Base-by-base conservation (phyloP, 2,888 invertebrate genomes). In the Drosophila maculinotata region DNA sequence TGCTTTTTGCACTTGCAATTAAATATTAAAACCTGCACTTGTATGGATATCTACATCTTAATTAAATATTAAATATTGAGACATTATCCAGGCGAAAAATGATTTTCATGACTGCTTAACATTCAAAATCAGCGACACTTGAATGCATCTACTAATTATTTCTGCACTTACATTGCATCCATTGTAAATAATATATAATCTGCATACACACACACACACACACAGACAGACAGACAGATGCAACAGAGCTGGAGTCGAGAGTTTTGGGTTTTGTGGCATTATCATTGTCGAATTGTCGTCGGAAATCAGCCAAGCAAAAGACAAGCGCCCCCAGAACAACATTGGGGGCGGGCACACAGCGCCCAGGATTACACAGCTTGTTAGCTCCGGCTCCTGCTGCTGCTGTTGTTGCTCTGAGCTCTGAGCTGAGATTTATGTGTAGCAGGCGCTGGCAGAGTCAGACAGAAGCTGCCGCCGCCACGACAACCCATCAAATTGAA, bases 361-460 rank as follows among this genome's bases (percentile, higher is more conserved):
- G 57, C 10, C 7, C 30, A 38, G 60, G 20, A 28, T 38, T 17
- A 38, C 10, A 44, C 28, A 33, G 59, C 47, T 26, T 36, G 25
- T 38, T 36, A 35, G 36, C n/a, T 12, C 10, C 30, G 8, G 2
- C 15, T 9, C 17, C 15, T 2, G 17, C 45, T 20, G 6, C 45
- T 12, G 20, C 20, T 30, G 12, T 9, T 45, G 31, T 31, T 12
- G 7, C n/a, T 20, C 20, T 20, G 4, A 20, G 20, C 20, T 3
- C 2, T 3, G 9, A 44, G 57, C 49, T 41, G 69, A 87, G 87
- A 81, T 87, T 87, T 81, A 87, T 86, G 87, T 84, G 41, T n/a
- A n/a, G n/a, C n/a, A n/a, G n/a, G n/a, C n/a, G n/a, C n/a, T n/a
- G n/a, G n/a, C 47, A 47, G 63, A 38, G 51, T 28, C 58, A 62